Evolutionary conservation across 2,888 invertebrate species (phyloP), one percentile per base, ranked within the genome.

Genomic region (Drosophila pseudotalamancana): DNA sequence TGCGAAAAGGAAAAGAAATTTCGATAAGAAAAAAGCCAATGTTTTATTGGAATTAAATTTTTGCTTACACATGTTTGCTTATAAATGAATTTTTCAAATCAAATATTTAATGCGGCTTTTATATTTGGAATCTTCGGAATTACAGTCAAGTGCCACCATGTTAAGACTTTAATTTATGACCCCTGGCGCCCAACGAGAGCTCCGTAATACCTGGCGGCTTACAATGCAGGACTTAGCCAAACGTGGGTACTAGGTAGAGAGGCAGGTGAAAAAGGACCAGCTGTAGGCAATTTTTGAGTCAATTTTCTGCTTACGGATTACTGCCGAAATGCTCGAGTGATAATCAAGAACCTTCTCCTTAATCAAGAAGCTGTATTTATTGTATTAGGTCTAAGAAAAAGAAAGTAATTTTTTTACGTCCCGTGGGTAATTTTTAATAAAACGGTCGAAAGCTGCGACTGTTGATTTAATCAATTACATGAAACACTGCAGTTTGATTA

Each of bases 401-500:
- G 29, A 12, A 32, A 34, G 42, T 27, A 43, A 27, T 9, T 3
- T 25, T 61, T 32, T 49, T 25, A 12, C 37, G 18, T 34, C 6
- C 21, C 25, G 6, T 39, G 55, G 53, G 54, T 73, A 71, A 71
- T 71, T 73, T 51, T 51, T 21, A 11, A 27, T 40, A 9, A 40
- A 49, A 45, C 16, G 21, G 49, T 18, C 57, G 39, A 31, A 29
- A 45, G 53, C 42, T 45, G n/a, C 32, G 35, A 31, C 53, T 61
- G 55, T 53, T 66, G 49, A 62, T 61, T 81, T 77, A 77, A 74
- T 77, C 81, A 80, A 84, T 84, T 74, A 84, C 69, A 84, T 59
- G 56, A 65, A 56, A 57, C 64, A 43, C 51, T 53, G 34, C 45
- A 56, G 69, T 50, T 57, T n/a, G n/a, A n/a, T n/a, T n/a, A n/a